phyloP scores from a whole-genome alignment of 2,888 invertebrate genomes.

The Volucella zonaria region DNA sequence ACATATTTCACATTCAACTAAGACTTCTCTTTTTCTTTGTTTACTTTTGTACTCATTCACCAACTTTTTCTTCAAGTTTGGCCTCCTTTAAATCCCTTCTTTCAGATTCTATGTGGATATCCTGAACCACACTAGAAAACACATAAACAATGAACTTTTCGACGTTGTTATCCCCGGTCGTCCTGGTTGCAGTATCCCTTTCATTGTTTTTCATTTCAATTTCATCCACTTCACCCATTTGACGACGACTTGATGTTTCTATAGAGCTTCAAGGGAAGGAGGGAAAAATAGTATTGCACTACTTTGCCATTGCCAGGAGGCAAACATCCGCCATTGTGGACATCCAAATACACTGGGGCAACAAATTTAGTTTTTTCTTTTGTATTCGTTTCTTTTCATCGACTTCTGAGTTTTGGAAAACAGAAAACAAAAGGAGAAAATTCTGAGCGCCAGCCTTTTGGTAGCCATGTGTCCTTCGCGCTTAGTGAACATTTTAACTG shows the following conservation, averaged over 20 bases:
- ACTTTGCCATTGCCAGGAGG: slow-evolving; percentile 46
- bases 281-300: slow-evolving; percentile 59
- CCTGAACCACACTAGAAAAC: slow-evolving; percentile 9
- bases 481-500: slow-evolving; percentile 2
- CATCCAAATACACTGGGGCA: slow-evolving; percentile 32
- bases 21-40: slow-evolving; percentile 8
- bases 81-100: slow-evolving; percentile 2
- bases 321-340: slow-evolving; percentile 57
- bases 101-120: slow-evolving; percentile 2
- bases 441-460: slow-evolving; percentile 16
- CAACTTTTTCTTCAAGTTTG: slow-evolving; percentile 21
- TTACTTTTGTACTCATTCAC: neutral
- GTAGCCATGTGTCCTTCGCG: slow-evolving; percentile 42
- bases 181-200: slow-evolving; percentile 26
- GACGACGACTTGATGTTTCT: slow-evolving; percentile 62
- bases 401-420: neutral
- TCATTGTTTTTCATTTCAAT: slow-evolving; percentile 23
- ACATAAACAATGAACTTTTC: slow-evolving; percentile 44
- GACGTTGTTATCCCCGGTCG: slow-evolving; percentile 27
- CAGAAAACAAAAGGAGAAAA: slow-evolving; percentile 10
- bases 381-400: slow-evolving; percentile 6
- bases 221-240: slow-evolving; percentile 46
- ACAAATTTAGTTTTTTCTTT: neutral
- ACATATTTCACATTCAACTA: neutral
- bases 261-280: slow-evolving; percentile 54